Conservation (phyloP, 2,888 invertebrate genomes). For the Macrophya annulata region DNA sequence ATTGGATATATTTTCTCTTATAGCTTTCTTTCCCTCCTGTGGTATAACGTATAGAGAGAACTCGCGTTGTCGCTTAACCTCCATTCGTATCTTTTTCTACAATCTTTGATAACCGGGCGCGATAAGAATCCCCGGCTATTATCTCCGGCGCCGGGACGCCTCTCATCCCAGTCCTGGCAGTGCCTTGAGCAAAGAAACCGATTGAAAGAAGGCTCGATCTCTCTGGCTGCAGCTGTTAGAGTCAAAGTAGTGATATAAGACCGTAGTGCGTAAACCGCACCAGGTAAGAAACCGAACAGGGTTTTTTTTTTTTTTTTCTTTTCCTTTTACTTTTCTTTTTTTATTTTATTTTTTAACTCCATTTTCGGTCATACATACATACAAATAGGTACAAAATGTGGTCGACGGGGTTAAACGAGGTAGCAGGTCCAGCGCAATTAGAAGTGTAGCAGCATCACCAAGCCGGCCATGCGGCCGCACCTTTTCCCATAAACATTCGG, state of each 20-base stretch:
- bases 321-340: too few species aligned
- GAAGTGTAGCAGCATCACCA: constrained; percentile 63
- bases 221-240: constrained; percentile 8
- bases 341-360: background rate
- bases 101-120: constrained; percentile 38
- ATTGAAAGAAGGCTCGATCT: constrained; percentile 40
- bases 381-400: background rate
- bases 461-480: constrained; percentile 14
- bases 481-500: constrained; percentile 46
- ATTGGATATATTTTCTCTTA: background rate
- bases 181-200: constrained; percentile 27
- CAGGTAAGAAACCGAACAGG: background rate
- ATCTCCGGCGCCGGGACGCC: constrained; percentile 27
- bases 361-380: constrained; percentile 22
- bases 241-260: constrained; percentile 34
- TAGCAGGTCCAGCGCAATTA: constrained; percentile 68
- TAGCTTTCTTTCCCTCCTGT: background rate
- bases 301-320: too few species aligned
- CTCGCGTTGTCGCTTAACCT: constrained; percentile 28
- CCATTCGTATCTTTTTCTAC: constrained; percentile 31
- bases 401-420: constrained; percentile 28
- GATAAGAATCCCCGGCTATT: constrained; percentile 52
- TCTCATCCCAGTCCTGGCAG: background rate
- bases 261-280: background rate
- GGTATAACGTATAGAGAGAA: background rate